A percentile compares a stretch with the other conserved stretches of the same genome.
phyloP scores from a whole-genome alignment of 2,113 vertebrate genomes.

The Hassar affinis region DNA sequence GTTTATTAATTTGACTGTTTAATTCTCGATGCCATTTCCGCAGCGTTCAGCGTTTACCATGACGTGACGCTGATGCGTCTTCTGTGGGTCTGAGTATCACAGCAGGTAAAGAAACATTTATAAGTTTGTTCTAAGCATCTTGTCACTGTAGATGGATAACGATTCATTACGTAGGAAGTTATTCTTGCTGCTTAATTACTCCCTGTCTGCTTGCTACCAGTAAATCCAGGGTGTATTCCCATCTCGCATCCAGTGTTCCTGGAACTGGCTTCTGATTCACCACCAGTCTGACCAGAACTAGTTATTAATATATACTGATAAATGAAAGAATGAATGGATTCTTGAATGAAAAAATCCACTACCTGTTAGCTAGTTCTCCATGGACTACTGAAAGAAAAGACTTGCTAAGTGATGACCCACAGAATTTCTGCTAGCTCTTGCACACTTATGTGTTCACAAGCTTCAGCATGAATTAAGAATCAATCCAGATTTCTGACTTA shows the following conservation, averaged over 20 bases:
- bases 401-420: background rate
- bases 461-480: background rate
- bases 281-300: background rate
- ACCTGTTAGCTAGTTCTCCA: background rate
- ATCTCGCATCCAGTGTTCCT: too few species aligned
- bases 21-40: background rate
- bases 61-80: background rate
- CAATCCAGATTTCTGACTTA: background rate
- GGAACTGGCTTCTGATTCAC: background rate
- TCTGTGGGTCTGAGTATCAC: background rate
- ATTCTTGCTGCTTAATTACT: background rate
- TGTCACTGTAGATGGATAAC: background rate
- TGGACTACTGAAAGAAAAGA: background rate
- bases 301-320: background rate
- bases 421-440: background rate
- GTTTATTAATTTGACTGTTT: constrained; percentile 3
- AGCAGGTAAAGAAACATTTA: background rate
- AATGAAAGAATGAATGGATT: background rate
- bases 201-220: background rate
- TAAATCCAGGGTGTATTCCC: background rate
- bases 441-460: background rate
- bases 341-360: background rate
- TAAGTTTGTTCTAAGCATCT: background rate
- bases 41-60: background rate
- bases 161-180: background rate